Base-by-base conservation (phyloP, 1,140 invertebrate species). In the Proctacanthus coquilletti region DNA sequence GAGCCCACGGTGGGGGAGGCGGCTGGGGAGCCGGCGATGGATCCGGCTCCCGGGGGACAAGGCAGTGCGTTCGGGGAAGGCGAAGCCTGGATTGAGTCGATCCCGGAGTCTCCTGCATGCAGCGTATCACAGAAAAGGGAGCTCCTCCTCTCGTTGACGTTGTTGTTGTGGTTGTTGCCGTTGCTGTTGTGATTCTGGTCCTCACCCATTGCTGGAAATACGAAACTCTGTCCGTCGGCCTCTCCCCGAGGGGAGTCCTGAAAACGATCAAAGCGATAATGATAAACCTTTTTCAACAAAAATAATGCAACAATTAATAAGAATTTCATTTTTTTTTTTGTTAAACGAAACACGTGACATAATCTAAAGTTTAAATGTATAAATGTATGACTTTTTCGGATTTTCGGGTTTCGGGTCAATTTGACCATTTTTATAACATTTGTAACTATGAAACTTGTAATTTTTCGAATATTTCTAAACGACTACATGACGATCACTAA, bases 71-170 rank as follows among this genome's bases (percentile, higher is more conserved):
- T 66, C n/a, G 71, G 70, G 38, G 71, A 72, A 10, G 74, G 74
- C 20, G 73, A 76, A 25, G 72, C 72, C 69, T 77, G 52, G 34
- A 73, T 70, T n/a, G 75, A 78, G 35, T 79, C 75, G 47, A 79
- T 80, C 31, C 75, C 75, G 1, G 70, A 72, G 44, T 74, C 71
- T 9, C 56, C 56, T 9, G 53, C 52, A 34, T 60, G 56, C 45
- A 59, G 42, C 20, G 56, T 60, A 54, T 60, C 57, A 53, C 51
- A 58, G 50, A 49, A 60, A 6, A 58, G 45, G 14, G 57, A 60
- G 33, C 46, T 53, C 30, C 57, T 49, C 8, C 54, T 46, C 6
- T 57, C 50, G 17, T 19, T 23, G 5, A 20, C 23, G 15, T 48
- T 56, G 39, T 44, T 48, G 33, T 36, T 50, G 21, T 36, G 35